phyloP scores from a whole-genome alignment of 2,888 invertebrate genomes.

The Limnephilus lunatus region DNA sequence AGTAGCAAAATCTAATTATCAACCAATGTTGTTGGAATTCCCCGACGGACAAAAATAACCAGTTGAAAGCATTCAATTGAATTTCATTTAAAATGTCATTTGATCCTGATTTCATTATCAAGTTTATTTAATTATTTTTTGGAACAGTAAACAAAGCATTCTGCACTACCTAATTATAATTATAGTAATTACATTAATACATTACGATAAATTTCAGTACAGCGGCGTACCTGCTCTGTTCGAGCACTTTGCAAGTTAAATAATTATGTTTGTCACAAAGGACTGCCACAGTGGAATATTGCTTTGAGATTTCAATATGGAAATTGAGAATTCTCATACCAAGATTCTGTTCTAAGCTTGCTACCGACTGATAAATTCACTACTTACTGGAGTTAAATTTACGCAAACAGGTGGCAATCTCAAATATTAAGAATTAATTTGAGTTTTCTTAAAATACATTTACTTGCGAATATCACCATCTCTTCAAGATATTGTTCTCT shows the following conservation, averaged over 20 bases:
- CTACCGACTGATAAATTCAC: not conserved
- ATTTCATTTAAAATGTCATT: not conserved
- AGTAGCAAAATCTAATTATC: not conserved
- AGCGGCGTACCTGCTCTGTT: not conserved
- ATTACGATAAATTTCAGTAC: not conserved
- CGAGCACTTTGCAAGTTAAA: not conserved
- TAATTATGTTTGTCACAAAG: conserved; percentile 27
- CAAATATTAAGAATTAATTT: not conserved
- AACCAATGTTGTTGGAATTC: not conserved
- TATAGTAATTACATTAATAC: not conserved
- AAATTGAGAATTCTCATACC: not conserved
- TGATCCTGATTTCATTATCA: not conserved
- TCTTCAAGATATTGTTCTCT: too few relatives aligned
- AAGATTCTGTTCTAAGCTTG: not conserved
- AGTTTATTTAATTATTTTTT: not conserved
- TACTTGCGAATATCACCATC: too few relatives aligned
- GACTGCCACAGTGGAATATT: conserved; percentile 20
- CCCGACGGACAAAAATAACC: not conserved
- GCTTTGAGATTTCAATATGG: conserved; percentile 9
- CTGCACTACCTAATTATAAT: not conserved
- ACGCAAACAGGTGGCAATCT: not conserved
- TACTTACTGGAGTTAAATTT: not conserved
- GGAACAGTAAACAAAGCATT: not conserved
- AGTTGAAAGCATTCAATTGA: not conserved
- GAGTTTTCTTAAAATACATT: not conserved